Evolutionary conservation across 2,797 vertebrate species (phyloP), one percentile per base, ranked within the genome.

Genomic region (Acanthurus tractus): DNA sequence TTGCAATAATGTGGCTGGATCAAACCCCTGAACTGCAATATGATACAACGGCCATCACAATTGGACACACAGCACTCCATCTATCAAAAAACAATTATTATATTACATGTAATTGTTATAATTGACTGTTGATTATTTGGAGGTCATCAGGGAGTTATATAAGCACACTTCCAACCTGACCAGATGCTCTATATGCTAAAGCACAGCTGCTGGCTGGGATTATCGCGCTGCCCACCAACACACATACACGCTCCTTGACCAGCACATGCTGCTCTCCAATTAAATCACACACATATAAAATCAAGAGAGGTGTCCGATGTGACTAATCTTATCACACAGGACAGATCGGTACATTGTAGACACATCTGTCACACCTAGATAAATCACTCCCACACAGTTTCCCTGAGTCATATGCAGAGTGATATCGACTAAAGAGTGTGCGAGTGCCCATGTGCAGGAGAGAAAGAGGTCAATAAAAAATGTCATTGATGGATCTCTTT

Each of bases 281-380:
- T 77, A 87, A 82, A 86, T 78, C 77, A 61, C 72, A 80, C 67
- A 85, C 85, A 77, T 18, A 23, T 65, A 70, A 72, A 85, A 73
- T 85, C 82, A 86, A 68, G 63, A 81, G 77, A 91, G 85, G 87
- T 90, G 89, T 90, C 84, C 67, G 58, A 25, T 64, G 86, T 79
- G 84, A 86, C 74, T 91, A 91, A 93, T 93, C 88, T 79, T 77
- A 89, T 92, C 88, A 81, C n/a, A 15, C 52, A 7, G 65, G 70
- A 65, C 80, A 82, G 85, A 88, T 84, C 57, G 44, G 48, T 71
- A 66, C 66, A 78, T 70, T 77, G 85, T 53, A 66, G 79, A 82
- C 83, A 74, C 93, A 93, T 93, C 91, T 94, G 89, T 90, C 89
- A 71, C 74, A 76, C 81, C 90, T 74, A 85, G 81, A 91, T 86